Evolutionary conservation across 2,797 vertebrate species (phyloP), one percentile per base, ranked within the genome.

Genomic region (Hapalemur alaotrensis): DNA sequence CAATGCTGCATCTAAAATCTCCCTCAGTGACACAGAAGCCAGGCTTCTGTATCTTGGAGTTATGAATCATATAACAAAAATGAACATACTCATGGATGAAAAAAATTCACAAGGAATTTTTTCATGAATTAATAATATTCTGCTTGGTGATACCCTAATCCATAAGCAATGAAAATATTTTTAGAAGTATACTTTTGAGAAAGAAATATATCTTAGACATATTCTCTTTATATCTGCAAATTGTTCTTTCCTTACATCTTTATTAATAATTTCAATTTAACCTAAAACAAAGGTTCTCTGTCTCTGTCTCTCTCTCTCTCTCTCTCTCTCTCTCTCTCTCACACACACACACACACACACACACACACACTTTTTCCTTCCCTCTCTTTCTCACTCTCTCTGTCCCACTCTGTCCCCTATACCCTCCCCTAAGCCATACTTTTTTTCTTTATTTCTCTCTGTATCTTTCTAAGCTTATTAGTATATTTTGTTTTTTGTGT

Each of bases 11-110:
- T 92, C 35, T 92, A 63, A 90, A 90, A 72, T 69, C 30, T 97
- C 22, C n/a, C 30, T 95, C 15, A 20, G 78, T 82, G 80, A 89
- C 65, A 63, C 2, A 84, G 54, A 78, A 96, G 50, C 70, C 52
- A 82, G 38, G 7, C 28, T 86, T 95, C 41, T 57, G 22, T 35
- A 23, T 81, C 72, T 12, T 46, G n/a, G 57, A 87, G n/a, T 67
- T 88, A 79, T 65, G 23, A 95, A 90, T 85, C 92, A 93, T 50
- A 89, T 7, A 75, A 69, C 30, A 96, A 91, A 96, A 91, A 96
- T 90, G 54, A 73, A 69, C 48, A 95, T 5, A 52, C 5, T 70
- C 32, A 41, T 22, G 35, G 41, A 46, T 69, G 54, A 69, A 94
- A 95, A 83, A 86, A 59, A 89, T 88, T 72, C 48, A 72, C 5